Base-by-base conservation (phyloP, 2,888 invertebrate genomes). In the Anoncus sp. region DNA sequence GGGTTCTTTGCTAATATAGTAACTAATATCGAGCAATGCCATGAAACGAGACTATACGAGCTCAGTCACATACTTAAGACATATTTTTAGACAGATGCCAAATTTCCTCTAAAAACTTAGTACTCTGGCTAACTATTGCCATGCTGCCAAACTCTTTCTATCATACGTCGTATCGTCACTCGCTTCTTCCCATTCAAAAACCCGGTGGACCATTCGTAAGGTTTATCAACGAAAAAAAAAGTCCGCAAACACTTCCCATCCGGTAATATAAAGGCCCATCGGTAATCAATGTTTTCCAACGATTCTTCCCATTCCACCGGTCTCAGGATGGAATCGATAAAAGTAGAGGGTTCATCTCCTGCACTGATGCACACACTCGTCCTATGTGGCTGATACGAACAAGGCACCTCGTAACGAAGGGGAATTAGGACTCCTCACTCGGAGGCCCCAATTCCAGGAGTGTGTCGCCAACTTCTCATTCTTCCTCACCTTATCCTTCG, bases 361-460 rank as follows among this genome's bases (percentile, higher is more conserved):
- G 43, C 49, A n/a, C 35, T 18, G 24, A 3, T 35, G 35, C 14
- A 20, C n/a, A 60, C 60, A 65, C 22, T 45, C 24, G 16, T 18
- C 31, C 45, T 40, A 38, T 45, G n/a, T n/a, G 51, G 35, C 66
- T 18, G 71, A 71, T 60, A 71, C 71, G 38, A 76, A 60, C 76
- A 62, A 60, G 71, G 18, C 71, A 66, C 60, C 76, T 51, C 60
- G 71, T 76, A 76, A 76, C 66, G 76, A 76, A 66, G 57, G 75
- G 49, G 71, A 66, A 65, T 38, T 62, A 53, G 65, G 60, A 66
- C 45, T 66, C 71, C 76, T 71, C 65, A 66, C 71, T 76, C 76
- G 66, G 60, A 70, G 70, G 51, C 66, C n/a, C 66, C 78, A 79
- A 69, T 81, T 81, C 74, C 81, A 81, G 74, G 71, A 74, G 73